Percentiles rank a stretch among this genome's conserved stretches.
phyloP scores from a whole-genome alignment of 2,888 invertebrate genomes.

The Baronia brevicornis region DNA sequence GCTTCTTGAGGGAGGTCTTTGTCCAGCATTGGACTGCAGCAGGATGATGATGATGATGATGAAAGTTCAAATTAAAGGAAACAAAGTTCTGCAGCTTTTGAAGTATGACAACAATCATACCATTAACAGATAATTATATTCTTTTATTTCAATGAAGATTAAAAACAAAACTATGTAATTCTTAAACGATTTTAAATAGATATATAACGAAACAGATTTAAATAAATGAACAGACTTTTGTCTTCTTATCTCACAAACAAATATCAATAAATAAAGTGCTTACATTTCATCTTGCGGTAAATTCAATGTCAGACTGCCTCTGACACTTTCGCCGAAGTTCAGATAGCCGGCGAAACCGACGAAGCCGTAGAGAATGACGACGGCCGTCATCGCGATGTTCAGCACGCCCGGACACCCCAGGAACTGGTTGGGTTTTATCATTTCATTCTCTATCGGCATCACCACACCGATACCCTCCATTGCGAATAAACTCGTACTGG shows the following conservation, averaged over 20 bases:
- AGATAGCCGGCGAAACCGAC: constrained; percentile 94
- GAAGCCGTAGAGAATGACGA: constrained; percentile 84
- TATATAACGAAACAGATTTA: neutral
- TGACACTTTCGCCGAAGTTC: constrained; percentile 83
- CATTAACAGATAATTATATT: too few species aligned
- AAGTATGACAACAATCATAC: too few species aligned
- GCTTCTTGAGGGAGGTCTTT: too few species aligned
- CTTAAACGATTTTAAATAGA: neutral
- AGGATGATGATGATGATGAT: too few species aligned
- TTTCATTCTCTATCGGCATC: constrained; percentile 95
- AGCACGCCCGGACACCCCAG: constrained; percentile 87
- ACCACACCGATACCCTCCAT: constrained; percentile 97
- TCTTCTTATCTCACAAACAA: neutral
- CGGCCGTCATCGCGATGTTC: constrained; percentile 89
- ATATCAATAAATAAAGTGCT: constrained; percentile 38
- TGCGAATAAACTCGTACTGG: constrained; percentile 93
- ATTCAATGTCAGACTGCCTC: constrained; percentile 89
- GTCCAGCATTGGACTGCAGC: too few species aligned
- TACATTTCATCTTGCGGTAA: constrained; percentile 81
- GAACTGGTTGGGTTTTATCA: constrained; percentile 88
- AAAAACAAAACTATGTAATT: too few species aligned
- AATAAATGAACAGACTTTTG: too few species aligned
- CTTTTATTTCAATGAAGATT: too few species aligned
- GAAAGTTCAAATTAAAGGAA: too few species aligned
- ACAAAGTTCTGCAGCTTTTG: too few species aligned